Base-by-base conservation (phyloP, 2,797 vertebrate species). In the Okamejei kenojei region DNA sequence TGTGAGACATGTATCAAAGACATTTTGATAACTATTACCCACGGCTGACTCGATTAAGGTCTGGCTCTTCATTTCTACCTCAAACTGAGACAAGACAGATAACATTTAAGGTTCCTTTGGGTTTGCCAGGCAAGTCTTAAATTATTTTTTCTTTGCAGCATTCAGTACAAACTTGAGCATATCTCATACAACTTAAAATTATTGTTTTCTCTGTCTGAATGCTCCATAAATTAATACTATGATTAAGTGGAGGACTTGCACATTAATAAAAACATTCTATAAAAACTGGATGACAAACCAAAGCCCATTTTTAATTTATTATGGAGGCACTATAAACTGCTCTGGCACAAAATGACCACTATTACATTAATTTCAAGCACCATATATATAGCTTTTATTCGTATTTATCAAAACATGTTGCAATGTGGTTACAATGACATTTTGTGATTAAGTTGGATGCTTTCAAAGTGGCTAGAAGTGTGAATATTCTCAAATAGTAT, bases 311-410 rank as follows among this genome's bases (percentile, higher is more conserved):
- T 88, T 68, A 92, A 92, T 76, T 92, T 92, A 76, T n/a, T 45
- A 6, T 68, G 65, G 65, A 68, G 65, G 45, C 45, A 45, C 45
- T 45, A 45, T 45, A 45, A 45, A 9, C 23, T 54, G 26, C 54
- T 45, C 90, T 92, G 90, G 68, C 71, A 92, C 71, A 91, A 26
- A 35, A 71, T 91, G 68, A 54, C 68, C 68, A 23, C 29, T 29
- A 61, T 84, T 84, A 84, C 29, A 92, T 74, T 74, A 92, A 76
- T 92, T 92, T 92, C 35, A 92, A 74, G 11, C 38, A 76, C 26
- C 26, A 74, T 7, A 54, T 90, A 45, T 92, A 74, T 2, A 45
- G 26, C 35, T 54, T 92, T 76, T 76, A 74, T 73, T 90, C 90
- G 58, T 58, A 38, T 54, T 76, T 74, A 73, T 92, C 38, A 54